Base-by-base conservation (phyloP, 2,113 vertebrate genomes). In the Lonchura striata region DNA sequence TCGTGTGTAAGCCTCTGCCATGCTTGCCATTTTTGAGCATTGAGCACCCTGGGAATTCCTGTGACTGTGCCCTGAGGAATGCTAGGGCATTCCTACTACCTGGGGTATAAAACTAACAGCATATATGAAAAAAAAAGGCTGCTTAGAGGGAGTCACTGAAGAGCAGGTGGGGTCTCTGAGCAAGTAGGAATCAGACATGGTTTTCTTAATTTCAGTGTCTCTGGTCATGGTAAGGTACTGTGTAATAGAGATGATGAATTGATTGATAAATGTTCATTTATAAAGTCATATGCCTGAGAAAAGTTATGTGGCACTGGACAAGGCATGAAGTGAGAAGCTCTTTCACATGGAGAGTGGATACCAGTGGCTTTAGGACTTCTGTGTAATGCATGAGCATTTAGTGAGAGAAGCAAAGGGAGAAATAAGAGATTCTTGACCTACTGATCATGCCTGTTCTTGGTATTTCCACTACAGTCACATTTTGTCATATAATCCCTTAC, bases 21-120 rank as follows among this genome's bases (percentile, higher is more conserved):
- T 83, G 91, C 68, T 61, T 88, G 44, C 70, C 37, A 50, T 71
- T 94, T 90, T 83, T 94, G 57, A 92, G 77, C 86, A 83, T 27
- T 70, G 69, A 92, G 69, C 46, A 57, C 41, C 49, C 27, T 33
- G 70, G 53, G 81, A 79, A 82, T 61, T 89, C 57, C 9, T 50
- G n/a, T 57, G 77, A 39, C 63, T 41, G 28, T 35, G 61, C 37
- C 52, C 39, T 47, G 56, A 22, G 28, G 23, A 61, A 69, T 3
- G 4, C 19, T 11, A 80, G 16, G n/a, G 63, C 24, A 42, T 41
- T 82, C 28, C 61, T 33, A 11, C n/a, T 30, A 22, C 60, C 56
- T 68, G 53, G 53, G 7, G 31, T 23, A 57, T 31, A 83, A 94
- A 86, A 65, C 47, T n/a, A 54, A 33, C 31, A 77, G 53, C 35